A percentile compares a stretch with the other conserved stretches of the same genome.
Conservation (phyloP, 2,113 vertebrate species). For the Apistogramma diplotaenia region DNA sequence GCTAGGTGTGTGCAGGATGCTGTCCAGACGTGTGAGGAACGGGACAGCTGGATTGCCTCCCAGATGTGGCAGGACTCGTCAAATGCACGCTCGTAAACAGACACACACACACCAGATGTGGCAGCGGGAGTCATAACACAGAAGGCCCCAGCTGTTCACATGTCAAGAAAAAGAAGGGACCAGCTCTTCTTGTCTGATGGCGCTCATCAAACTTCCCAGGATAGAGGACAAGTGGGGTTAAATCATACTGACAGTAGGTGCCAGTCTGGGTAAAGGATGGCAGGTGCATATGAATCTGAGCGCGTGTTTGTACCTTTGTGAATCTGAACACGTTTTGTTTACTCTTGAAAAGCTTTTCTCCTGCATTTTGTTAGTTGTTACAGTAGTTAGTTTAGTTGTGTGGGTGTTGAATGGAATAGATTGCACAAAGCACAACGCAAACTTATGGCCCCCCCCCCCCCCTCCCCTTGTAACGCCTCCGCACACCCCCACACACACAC, state of each 20-base stretch:
- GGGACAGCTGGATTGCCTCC: slow-evolving; percentile 52
- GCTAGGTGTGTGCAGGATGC: slow-evolving; percentile 53
- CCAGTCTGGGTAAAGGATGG: slow-evolving; percentile 5
- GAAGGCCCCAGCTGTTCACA: slow-evolving; percentile 58
- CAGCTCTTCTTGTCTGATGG: slow-evolving; percentile 18
- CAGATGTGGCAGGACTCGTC: slow-evolving; percentile 59
- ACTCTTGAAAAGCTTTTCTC: slow-evolving; percentile 16
- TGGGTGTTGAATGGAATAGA: slow-evolving; percentile 66
- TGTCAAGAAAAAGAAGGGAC: slow-evolving; percentile 32
- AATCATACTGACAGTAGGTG: slow-evolving; percentile 46
- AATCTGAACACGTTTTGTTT: slow-evolving; percentile 18
- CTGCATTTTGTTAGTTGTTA: slow-evolving; percentile 34
- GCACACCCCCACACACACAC: slow-evolving; percentile 54
- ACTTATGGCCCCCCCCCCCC: slow-evolving; percentile 62
- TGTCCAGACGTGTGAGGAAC: slow-evolving; percentile 43
- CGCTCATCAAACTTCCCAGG: slow-evolving; percentile 30
- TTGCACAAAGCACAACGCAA: slow-evolving; percentile 66
- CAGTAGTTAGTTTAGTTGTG: slow-evolving; percentile 57
- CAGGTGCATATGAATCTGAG: slow-evolving; percentile 22
- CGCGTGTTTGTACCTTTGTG: not conserved
- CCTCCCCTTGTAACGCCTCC: slow-evolving; percentile 55
- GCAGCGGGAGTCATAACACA: slow-evolving; percentile 55
- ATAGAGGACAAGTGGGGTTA: slow-evolving; percentile 50
- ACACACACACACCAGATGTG: slow-evolving; percentile 51
- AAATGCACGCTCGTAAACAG: slow-evolving; percentile 1